These are phyloP conservation scores for Philypnodon macrostomus DNA, from an alignment of 2,797 vertebrate genomes.

Conservation along the genomic window DNA sequence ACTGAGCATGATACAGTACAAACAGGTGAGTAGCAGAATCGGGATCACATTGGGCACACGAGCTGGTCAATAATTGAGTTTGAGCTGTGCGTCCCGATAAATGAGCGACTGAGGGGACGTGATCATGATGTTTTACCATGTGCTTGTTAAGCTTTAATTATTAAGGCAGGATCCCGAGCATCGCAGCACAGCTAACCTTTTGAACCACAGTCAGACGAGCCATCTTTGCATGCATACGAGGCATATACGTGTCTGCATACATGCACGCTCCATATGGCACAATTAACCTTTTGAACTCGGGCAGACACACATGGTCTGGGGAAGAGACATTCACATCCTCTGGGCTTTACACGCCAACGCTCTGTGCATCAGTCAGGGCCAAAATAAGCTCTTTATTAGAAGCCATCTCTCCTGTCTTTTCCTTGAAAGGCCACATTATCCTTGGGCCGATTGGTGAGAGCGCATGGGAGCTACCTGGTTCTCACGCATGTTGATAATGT, in stretches of 20 bases:
- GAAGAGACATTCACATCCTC: slow-evolving; percentile 9
- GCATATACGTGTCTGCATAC: slow-evolving; percentile 39
- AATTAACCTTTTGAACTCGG: slow-evolving; percentile 63
- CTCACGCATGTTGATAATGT: slow-evolving; percentile 13
- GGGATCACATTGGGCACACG: slow-evolving; percentile 12
- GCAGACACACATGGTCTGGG: slow-evolving; percentile 35
- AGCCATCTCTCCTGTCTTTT: slow-evolving; percentile 24
- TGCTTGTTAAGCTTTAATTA: slow-evolving; percentile 67
- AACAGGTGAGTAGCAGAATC: background rate
- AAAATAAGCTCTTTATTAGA: slow-evolving; percentile 25
- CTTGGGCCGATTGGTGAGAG: slow-evolving; percentile 24
- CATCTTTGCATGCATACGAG: slow-evolving; percentile 48
- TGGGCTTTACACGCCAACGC: slow-evolving; percentile 19
- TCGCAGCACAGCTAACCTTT: slow-evolving; percentile 56
- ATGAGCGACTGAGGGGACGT: slow-evolving; percentile 20
- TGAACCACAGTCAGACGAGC: slow-evolving; percentile 52
- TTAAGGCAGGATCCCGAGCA: slow-evolving; percentile 52
- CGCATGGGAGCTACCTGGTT: slow-evolving; percentile 31
- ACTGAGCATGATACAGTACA: background rate
- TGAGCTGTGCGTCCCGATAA: slow-evolving; percentile 39
- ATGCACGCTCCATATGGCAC: slow-evolving; percentile 54
- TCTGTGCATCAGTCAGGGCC: slow-evolving; percentile 8
- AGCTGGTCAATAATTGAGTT: slow-evolving; percentile 56
- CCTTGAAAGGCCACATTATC: slow-evolving; percentile 40
- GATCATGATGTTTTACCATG: slow-evolving; percentile 57